These are phyloP conservation scores for Pollenia angustigena DNA, from an alignment of 2,888 invertebrate genomes.

Conservation along the genomic window DNA sequence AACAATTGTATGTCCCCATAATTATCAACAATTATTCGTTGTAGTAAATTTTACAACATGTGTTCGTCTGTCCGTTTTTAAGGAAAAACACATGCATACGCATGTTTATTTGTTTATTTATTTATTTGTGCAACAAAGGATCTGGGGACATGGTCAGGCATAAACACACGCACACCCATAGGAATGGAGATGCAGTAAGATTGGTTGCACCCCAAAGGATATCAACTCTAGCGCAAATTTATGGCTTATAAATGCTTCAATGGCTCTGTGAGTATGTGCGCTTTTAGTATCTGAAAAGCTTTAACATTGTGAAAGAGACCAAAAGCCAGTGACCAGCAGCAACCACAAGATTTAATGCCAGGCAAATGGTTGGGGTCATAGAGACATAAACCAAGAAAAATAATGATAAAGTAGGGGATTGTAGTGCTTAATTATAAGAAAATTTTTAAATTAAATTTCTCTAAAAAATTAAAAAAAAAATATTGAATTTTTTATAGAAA, in stretches of 20 bases:
- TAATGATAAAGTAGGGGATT: not conserved
- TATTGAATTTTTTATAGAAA: no score
- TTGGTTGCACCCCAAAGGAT: constrained; percentile 30
- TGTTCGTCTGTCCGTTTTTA: constrained; percentile 3
- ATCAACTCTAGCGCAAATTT: constrained; percentile 14
- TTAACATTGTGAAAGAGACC: constrained; percentile 30
- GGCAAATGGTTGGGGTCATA: constrained; percentile 30
- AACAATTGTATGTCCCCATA: constrained; percentile 43
- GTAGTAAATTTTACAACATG: constrained; percentile 63
- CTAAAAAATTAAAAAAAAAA: no score
- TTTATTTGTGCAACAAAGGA: constrained; percentile 20
- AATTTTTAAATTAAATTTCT: no score
- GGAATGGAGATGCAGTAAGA: not conserved
- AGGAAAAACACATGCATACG: constrained; percentile 30
- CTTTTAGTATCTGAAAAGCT: not conserved
- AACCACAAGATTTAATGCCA: constrained; percentile 58
- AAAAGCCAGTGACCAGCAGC: constrained; percentile 5
- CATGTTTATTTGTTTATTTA: constrained; percentile 32
- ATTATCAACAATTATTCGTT: constrained; percentile 55
- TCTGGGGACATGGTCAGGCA: constrained; percentile 6
- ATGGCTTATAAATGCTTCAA: not conserved
- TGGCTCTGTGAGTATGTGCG: not conserved
- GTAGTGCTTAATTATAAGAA: no score
- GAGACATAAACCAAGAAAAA: not conserved
- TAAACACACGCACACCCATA: not conserved